Conservation (phyloP, 2,797 vertebrate species). For the Platalea minor region DNA sequence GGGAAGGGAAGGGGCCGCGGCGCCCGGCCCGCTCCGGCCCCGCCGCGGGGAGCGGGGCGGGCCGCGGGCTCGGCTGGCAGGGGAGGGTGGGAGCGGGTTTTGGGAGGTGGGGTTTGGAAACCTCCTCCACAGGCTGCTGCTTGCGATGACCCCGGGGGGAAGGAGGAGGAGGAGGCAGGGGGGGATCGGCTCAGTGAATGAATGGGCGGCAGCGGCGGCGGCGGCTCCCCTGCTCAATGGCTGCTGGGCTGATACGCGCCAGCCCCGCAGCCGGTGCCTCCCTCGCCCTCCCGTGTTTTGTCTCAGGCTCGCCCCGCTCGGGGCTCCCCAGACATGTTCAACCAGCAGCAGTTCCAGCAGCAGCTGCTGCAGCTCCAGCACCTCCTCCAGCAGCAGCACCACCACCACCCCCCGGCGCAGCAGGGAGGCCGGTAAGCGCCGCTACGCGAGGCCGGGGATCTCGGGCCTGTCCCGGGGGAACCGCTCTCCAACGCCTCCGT, state of each 20-base stretch:
- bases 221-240: slow-evolving; percentile 18
- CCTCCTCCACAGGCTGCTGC: slow-evolving; percentile 1
- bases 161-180: slow-evolving; percentile 18
- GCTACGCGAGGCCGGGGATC: slow-evolving; percentile 64
- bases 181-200: slow-evolving; percentile 51
- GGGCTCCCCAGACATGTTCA: slow-evolving; percentile 73
- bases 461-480: slow-evolving; percentile 48
- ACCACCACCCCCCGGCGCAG: slow-evolving; percentile 74
- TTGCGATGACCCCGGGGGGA: slow-evolving; percentile 28
- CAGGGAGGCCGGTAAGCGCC: slow-evolving; percentile 81
- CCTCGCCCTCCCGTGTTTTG: slow-evolving; percentile 35
- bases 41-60: background rate
- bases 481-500: background rate
- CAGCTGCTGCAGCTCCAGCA: slow-evolving; percentile 75
- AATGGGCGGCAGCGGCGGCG: slow-evolving; percentile 36
- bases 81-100: slow-evolving; percentile 4
- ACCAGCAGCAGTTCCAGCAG: slow-evolving; percentile 86
- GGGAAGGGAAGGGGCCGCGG: background rate
- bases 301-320: slow-evolving; percentile 29
- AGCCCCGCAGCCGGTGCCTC: slow-evolving; percentile 20
- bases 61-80: background rate
- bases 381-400: slow-evolving; percentile 67
- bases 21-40: background rate
- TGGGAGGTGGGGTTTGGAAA: slow-evolving; percentile 52
- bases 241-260: slow-evolving; percentile 32